Evolutionary conservation across 1,140 invertebrate species (phyloP), one percentile per base, ranked within the genome.

Genomic region (Brachionus sp.): DNA sequence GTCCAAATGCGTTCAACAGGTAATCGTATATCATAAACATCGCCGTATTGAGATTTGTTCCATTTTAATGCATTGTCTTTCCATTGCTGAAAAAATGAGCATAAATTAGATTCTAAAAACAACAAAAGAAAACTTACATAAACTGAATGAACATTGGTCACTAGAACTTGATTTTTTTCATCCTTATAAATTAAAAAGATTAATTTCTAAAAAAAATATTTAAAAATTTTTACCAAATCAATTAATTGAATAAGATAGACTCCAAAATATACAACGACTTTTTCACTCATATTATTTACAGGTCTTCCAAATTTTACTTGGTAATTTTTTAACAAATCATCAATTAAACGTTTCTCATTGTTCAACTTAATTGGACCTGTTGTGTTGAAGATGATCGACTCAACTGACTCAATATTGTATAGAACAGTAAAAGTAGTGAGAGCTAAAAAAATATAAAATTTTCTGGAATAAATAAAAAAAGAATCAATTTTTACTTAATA

Each of bases 211-310:
- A 25, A 23, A 50, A 19, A 35, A 42, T 5, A 25, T 37, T 4
- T 19, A 33, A 25, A 66, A 10, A 19, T 23, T 35, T 10, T 13
- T 50, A 82, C 88, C 33, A 90, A 85, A 84, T 90, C 88, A 7
- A 89, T 85, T 70, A 90, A 89, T 84, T 90, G 89, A 78, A 89
- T 89, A 7, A 90, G 85, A 33, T 86, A 86, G 3, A 90, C 83
- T 4, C 88, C 88, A 82, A 87, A 89, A 62, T 85, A 75, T 13
- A 90, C 87, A 16, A 77, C 84, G 25, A 90, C 85, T 23, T 85
- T 87, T 44, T 89, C 86, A 39, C 87, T 86, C 68, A 86, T 86
- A 64, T 87, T 85, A 73, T 85, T 84, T 4, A 90, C 89, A 0
- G 89, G 89, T 53, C 89, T 73, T 6, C 89, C 89, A 84, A 88